Evolutionary conservation across 2,113 vertebrate species (phyloP), one percentile per base, ranked within the genome.

Genomic region (Petromus typicus): DNA sequence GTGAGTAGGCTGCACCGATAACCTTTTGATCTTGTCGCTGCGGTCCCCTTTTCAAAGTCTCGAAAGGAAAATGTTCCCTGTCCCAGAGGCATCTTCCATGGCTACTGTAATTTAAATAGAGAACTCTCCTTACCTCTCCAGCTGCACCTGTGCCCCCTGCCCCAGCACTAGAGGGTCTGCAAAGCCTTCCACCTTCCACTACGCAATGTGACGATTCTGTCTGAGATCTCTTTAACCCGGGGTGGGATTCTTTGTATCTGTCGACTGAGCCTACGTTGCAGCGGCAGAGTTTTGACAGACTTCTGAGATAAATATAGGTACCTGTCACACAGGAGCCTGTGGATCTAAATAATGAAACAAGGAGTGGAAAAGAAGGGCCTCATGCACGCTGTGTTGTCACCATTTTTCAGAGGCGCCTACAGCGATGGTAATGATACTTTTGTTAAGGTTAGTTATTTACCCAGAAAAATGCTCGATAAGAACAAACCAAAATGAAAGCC

Each of bases 271-370:
- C 91, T 51, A 85, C 57, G 57, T 64, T 93, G 86, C 48, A 89
- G 45, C 57, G n/a, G 75, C 54, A 71, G 63, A 86, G 34, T 66
- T 79, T 90, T 95, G 85, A 89, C 95, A 97, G 93, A 91, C 69
- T 83, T 94, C 48, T n/a, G 80, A 84, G 79, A 96, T 96, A 97
- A 95, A 97, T 89, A 84, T 94, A 96, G 94, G 40, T 89, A 75
- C 63, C 54, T 93, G 75, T 86, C 37, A 0, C 90, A 66, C 54
- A 86, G 93, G 97, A 96, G 89, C 0, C 0, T 63, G 79, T 20
- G 59, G 91, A 54, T 96, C 79, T 97, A 97, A 97, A 96, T 94
- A 95, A 95, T 91, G 93, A 94, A 97, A 91, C 66, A 85, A 37
- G 27, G 56, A 95, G 57, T 7, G 6, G 48, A 51, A n/a, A n/a